phyloP scores from a whole-genome alignment of 2,797 vertebrate species.

The Rhincodon typus region DNA sequence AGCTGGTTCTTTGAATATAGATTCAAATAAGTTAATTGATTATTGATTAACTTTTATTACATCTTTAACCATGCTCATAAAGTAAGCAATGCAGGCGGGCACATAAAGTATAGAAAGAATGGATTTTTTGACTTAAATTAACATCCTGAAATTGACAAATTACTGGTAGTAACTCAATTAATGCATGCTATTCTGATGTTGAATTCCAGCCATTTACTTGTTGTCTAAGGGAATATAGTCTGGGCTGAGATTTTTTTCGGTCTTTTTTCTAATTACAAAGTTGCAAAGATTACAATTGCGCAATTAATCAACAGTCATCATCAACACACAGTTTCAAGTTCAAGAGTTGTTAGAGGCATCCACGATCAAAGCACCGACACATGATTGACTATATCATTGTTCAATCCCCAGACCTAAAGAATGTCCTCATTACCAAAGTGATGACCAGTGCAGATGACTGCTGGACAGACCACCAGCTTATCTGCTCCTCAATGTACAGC shows the following conservation, averaged over 20 bases:
- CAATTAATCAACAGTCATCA: background rate
- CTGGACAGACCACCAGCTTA: too few relatives aligned
- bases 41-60: constrained; percentile 25
- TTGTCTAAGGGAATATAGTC: background rate
- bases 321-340: too few relatives aligned
- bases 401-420: too few relatives aligned
- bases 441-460: too few relatives aligned
- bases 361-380: too few relatives aligned
- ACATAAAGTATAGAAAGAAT: background rate
- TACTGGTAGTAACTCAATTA: background rate
- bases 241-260: background rate
- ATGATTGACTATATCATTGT: too few relatives aligned
- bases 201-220: background rate
- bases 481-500: too few relatives aligned
- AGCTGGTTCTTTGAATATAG: background rate
- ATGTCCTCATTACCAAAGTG: too few relatives aligned
- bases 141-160: background rate
- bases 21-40: background rate
- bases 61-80: background rate
- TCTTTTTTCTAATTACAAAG: too few relatives aligned
- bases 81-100: background rate
- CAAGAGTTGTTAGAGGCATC: too few relatives aligned
- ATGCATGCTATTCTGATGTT: background rate
- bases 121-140: background rate
- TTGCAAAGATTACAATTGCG: background rate